phyloP scores from a whole-genome alignment of 1,140 invertebrate genomes.

The Magallana gigas region DNA sequence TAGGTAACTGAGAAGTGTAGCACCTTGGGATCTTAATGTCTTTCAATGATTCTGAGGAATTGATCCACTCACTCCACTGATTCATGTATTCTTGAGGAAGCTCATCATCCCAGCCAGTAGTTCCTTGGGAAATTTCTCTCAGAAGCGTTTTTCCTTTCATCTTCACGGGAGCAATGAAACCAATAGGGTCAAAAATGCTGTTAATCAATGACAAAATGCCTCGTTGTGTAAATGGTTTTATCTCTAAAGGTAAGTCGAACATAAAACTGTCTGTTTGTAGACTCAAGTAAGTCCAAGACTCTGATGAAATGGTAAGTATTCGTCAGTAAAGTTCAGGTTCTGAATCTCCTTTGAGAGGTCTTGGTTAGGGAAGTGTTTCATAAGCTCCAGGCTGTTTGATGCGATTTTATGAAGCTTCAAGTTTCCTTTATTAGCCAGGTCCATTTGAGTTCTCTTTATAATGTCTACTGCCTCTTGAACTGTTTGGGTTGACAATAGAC shows the following conservation, averaged over 20 bases:
- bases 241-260: constrained; percentile 15
- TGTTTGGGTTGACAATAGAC: neutral
- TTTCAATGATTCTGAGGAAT: neutral
- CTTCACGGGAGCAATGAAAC: constrained; percentile 51
- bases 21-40: constrained; percentile 22
- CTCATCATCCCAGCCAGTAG: constrained; percentile 53
- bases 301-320: constrained; percentile 38
- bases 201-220: constrained; percentile 50
- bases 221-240: constrained; percentile 40
- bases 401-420: constrained; percentile 45
- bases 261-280: constrained; percentile 44
- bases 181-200: constrained; percentile 59
- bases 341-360: constrained; percentile 44
- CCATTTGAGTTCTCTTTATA: constrained; percentile 2
- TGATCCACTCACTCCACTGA: constrained; percentile 39
- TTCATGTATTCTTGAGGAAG: constrained; percentile 1
- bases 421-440: neutral
- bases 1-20: neutral
- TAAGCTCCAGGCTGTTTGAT: constrained; percentile 40
- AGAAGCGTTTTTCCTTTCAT: constrained; percentile 54
- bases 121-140: constrained; percentile 52
- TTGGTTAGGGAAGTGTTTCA: constrained; percentile 35
- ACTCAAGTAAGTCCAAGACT: constrained; percentile 46
- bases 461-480: constrained; percentile 7
- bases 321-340: constrained; percentile 30